These are phyloP conservation scores for Mylabris sibirica DNA, from an alignment of 2,888 invertebrate genomes.

Conservation along the genomic window DNA sequence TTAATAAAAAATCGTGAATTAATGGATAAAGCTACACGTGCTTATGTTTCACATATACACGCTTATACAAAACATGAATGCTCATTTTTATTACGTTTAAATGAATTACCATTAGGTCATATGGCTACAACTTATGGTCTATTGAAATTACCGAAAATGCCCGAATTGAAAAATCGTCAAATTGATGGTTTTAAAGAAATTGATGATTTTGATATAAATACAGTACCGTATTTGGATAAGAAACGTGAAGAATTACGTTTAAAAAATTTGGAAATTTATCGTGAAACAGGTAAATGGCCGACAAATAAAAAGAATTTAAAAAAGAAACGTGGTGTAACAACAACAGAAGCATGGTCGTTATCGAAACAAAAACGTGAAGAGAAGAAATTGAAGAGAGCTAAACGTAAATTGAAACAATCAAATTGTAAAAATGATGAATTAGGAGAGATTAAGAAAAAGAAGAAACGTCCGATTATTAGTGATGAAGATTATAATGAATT, in stretches of 20 bases:
- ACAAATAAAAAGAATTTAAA: constrained; percentile 57
- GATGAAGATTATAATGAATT: constrained; percentile 80
- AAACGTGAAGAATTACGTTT: constrained; percentile 77
- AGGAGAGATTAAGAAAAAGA: too few species aligned
- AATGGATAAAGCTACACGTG: constrained; percentile 87
- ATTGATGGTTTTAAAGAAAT: constrained; percentile 65
- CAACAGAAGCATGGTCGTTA: constrained; percentile 80
- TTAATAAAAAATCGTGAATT: constrained; percentile 77
- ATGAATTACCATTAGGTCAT: constrained; percentile 84
- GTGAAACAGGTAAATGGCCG: constrained; percentile 73
- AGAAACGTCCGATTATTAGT: constrained; percentile 55
- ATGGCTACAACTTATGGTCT: constrained; percentile 91
- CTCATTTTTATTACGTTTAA: constrained; percentile 83
- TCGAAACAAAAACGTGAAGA: constrained; percentile 76
- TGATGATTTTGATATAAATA: constrained; percentile 74
- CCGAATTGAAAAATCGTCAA: constrained; percentile 78
- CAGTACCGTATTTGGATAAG: constrained; percentile 80
- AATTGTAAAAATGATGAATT: constrained; percentile 60
- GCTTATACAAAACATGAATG: constrained; percentile 97
- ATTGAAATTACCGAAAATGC: constrained; percentile 92
- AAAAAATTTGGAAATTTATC: constrained; percentile 74
- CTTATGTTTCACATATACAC: constrained; percentile 94
- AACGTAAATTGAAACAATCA: constrained; percentile 68
- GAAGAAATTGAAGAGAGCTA: constrained; percentile 68
- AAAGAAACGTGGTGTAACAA: constrained; percentile 59